Evolutionary conservation across 1,140 invertebrate species (phyloP).

Genomic region (Bombus vancouverensis): DNA sequence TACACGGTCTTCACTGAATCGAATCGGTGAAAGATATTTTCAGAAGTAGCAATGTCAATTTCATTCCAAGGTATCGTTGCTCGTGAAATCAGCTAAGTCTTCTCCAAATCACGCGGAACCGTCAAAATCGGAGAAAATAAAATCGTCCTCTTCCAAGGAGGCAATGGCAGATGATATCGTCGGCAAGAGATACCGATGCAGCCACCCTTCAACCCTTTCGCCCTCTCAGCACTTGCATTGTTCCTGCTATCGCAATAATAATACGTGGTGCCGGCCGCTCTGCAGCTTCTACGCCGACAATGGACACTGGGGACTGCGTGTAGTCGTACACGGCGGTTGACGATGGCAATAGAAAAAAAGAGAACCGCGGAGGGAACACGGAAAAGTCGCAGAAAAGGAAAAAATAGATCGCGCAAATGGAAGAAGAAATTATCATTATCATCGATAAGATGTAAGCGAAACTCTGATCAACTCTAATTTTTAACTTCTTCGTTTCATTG

Average conservation of each 20-base stretch:
- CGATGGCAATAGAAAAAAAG: not conserved
- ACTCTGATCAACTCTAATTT: not conserved
- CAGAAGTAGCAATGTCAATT: not conserved
- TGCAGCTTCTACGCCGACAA: slow-evolving; percentile 10
- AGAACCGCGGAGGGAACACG: too few relatives aligned
- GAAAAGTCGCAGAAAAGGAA: not conserved
- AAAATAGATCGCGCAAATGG: not conserved
- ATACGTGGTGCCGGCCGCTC: slow-evolving; percentile 7
- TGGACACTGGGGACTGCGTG: not conserved
- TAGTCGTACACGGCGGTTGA: not conserved
- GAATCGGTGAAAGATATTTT: not conserved
- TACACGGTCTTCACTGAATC: not conserved
- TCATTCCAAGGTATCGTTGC: not conserved
- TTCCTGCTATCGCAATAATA: slow-evolving; percentile 42
- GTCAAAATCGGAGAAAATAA: slow-evolving; percentile 55
- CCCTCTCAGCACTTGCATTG: slow-evolving; percentile 1
- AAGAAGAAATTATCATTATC: not conserved
- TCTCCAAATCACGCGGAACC: slow-evolving; percentile 51
- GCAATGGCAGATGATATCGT: slow-evolving; percentile 71
- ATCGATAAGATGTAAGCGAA: too few relatives aligned
- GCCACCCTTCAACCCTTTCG: slow-evolving; percentile 10
- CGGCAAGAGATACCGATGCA: slow-evolving; percentile 64
- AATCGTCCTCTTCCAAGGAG: slow-evolving; percentile 12
- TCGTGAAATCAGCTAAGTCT: not conserved
- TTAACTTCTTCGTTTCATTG: not conserved